These are phyloP conservation scores for Acridotheres tristis DNA, from an alignment of 2,797 vertebrate species.

Conservation along the genomic window DNA sequence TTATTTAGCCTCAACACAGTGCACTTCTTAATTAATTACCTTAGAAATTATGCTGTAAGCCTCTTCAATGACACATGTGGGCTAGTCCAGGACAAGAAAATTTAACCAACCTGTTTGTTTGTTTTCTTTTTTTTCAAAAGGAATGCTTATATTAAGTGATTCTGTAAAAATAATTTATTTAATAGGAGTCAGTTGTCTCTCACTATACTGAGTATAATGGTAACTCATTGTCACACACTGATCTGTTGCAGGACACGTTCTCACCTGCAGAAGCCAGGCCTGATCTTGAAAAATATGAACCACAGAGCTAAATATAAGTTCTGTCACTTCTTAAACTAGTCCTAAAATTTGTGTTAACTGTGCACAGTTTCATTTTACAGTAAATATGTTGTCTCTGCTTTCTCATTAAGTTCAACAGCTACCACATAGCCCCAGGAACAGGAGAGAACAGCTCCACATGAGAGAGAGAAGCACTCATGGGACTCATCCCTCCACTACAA, in stretches of 20 bases:
- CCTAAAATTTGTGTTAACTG: not conserved
- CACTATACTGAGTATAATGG: not conserved
- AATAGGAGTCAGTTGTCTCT: not conserved
- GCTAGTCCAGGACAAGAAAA: not conserved
- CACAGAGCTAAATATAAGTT: not conserved
- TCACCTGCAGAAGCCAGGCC: not conserved
- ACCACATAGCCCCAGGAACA: not conserved
- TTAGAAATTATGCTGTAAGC: not conserved
- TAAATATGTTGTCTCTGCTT: not conserved
- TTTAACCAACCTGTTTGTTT: not conserved
- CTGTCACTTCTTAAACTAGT: not conserved
- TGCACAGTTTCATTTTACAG: not conserved
- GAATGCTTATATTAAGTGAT: not conserved
- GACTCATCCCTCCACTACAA: not conserved
- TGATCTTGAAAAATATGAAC: not conserved
- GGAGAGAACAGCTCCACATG: accelerated
- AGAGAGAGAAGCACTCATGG: not conserved
- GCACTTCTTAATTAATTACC: not conserved
- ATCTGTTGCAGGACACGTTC: not conserved
- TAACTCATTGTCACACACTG: not conserved
- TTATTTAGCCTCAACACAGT: not conserved
- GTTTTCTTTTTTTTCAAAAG: not conserved
- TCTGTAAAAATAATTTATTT: not conserved
- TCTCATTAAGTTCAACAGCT: not conserved
- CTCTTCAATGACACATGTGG: not conserved